These are phyloP conservation scores for Drosophila ficusphila DNA, from an alignment of 1,140 invertebrate species.

Conservation along the genomic window DNA sequence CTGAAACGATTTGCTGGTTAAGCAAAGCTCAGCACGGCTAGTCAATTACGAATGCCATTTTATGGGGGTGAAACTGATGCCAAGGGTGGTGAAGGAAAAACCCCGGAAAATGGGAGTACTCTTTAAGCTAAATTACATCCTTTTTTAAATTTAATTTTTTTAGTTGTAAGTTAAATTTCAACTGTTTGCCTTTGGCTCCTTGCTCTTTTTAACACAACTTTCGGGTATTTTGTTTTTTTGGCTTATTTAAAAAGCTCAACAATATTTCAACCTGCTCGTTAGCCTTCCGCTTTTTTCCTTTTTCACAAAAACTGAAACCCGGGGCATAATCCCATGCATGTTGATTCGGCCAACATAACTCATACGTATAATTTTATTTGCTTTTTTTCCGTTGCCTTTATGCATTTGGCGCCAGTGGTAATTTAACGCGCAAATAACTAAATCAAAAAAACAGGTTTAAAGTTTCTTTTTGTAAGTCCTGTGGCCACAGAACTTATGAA, in stretches of 20 bases:
- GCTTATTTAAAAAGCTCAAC: neutral
- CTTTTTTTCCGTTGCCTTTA: slow-evolving; percentile 19
- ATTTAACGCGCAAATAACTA: slow-evolving; percentile 50
- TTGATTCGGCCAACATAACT: slow-evolving; percentile 49
- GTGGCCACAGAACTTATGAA: slow-evolving; percentile 58
- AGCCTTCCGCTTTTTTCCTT: slow-evolving; percentile 1
- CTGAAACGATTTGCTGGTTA: slow-evolving; percentile 23
- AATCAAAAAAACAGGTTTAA: slow-evolving; percentile 45
- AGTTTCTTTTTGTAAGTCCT: slow-evolving; percentile 29
- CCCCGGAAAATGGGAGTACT: neutral
- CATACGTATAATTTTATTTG: slow-evolving; percentile 42
- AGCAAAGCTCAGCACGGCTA: slow-evolving; percentile 9
- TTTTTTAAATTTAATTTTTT: neutral
- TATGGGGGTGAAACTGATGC: slow-evolving; percentile 3
- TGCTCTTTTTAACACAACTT: neutral
- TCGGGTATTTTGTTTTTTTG: neutral
- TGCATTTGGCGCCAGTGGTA: slow-evolving; percentile 31
- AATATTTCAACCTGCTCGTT: slow-evolving; percentile 20
- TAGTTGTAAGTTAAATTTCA: neutral
- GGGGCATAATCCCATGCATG: slow-evolving; percentile 39
- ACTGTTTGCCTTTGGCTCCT: neutral
- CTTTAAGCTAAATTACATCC: too few relatives aligned
- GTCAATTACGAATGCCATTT: slow-evolving; percentile 13
- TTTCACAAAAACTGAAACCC: neutral
- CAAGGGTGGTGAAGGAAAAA: slow-evolving; percentile 10